Evolutionary conservation across 2,113 vertebrate species (phyloP).

Genomic region (Nibea albiflora): DNA sequence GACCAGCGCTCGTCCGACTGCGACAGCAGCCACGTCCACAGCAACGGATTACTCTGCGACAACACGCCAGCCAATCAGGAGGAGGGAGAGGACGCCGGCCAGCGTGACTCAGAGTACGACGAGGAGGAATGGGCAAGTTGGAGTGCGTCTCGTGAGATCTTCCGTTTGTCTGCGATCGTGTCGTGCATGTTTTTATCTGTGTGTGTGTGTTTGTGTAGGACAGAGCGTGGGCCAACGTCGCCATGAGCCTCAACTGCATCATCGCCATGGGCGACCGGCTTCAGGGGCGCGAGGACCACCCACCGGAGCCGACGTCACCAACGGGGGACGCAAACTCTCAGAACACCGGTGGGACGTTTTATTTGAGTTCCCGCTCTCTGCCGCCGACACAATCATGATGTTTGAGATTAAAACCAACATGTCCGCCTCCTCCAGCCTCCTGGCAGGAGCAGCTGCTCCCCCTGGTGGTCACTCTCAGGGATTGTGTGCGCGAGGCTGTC

Average conservation of each 20-base stretch:
- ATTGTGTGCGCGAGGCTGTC: conserved; percentile 91
- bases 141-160: background rate
- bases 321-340: conserved; percentile 61
- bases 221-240: conserved; percentile 88
- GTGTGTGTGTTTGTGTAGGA: conserved; percentile 67
- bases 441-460: conserved; percentile 92
- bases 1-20: conserved; percentile 72
- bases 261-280: conserved; percentile 89
- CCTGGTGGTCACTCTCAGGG: conserved; percentile 88
- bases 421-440: conserved; percentile 55
- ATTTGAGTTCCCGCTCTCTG: no score
- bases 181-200: background rate
- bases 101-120: conserved; percentile 85
- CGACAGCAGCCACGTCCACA: conserved; percentile 79
- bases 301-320: conserved; percentile 4
- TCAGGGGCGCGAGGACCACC: conserved; percentile 76
- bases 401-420: no score
- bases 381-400: no score
- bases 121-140: conserved; percentile 92
- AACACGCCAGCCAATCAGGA: conserved; percentile 57
- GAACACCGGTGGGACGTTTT: conserved; percentile 40
- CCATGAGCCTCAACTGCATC: conserved; percentile 90
- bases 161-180: fast-evolving
- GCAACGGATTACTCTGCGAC: conserved; percentile 58
- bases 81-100: conserved; percentile 78